phyloP scores from a whole-genome alignment of 2,113 vertebrate species.

The Tenebrosternarchus preto region DNA sequence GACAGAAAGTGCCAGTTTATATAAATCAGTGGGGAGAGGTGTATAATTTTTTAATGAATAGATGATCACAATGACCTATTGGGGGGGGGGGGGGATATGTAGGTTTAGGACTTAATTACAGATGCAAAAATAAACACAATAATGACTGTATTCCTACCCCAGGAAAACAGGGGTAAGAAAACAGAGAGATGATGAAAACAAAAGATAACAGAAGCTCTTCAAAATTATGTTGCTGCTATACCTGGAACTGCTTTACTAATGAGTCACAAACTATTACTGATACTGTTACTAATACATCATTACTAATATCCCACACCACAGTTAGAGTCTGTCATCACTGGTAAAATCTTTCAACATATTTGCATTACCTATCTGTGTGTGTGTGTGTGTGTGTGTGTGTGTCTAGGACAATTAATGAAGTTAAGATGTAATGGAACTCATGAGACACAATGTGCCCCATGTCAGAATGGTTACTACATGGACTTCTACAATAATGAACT shows the following conservation, averaged over 20 bases:
- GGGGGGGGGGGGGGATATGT: background rate
- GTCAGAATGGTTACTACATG: background rate
- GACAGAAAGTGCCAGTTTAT: too few species aligned
- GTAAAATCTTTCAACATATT: constrained; percentile 8
- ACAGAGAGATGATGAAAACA: background rate
- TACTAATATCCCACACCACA: constrained; percentile 10
- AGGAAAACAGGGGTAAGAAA: background rate
- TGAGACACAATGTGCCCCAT: accelerated
- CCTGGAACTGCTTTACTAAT: constrained; percentile 21
- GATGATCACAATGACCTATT: too few species aligned
- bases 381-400: constrained; percentile 4
- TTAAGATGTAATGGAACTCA: accelerated
- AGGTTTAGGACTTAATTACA: background rate
- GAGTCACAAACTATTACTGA: constrained; percentile 2
- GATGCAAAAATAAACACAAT: background rate
- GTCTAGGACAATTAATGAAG: background rate
- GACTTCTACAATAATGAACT: background rate
- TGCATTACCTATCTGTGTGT: constrained; percentile 2
- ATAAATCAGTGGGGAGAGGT: too few species aligned
- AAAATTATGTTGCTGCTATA: constrained; percentile 23
- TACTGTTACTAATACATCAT: constrained; percentile 25
- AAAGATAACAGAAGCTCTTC: background rate
- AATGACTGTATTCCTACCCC: background rate
- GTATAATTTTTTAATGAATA: too few species aligned
- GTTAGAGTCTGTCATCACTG: background rate